Evolutionary conservation across 2,888 invertebrate genomes (phyloP).

Genomic region (Andrena dorsata): DNA sequence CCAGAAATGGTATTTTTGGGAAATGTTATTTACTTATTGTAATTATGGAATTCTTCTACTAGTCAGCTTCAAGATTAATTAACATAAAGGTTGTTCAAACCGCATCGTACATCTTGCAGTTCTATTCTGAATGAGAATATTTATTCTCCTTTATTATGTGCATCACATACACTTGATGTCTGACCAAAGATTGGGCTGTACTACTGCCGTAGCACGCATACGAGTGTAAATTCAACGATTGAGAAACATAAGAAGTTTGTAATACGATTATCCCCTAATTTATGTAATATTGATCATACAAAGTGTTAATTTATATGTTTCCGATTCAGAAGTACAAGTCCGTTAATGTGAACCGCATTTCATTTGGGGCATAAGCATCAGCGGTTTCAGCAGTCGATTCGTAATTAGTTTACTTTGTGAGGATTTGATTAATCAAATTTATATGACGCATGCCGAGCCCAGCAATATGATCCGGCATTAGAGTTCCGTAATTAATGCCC

Average conservation of each 20-base stretch:
- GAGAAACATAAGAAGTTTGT: too few relatives aligned
- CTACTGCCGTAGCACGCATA: background rate
- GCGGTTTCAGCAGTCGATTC: background rate
- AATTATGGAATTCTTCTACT: background rate
- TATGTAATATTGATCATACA: background rate
- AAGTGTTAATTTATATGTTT: background rate
- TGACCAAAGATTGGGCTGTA: constrained; percentile 7
- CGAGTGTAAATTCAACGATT: background rate
- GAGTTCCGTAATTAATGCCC: constrained; percentile 14
- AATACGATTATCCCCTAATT: too few relatives aligned
- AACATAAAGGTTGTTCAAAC: background rate
- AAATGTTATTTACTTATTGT: background rate
- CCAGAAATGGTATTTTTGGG: too few relatives aligned
- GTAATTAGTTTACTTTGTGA: constrained; percentile 2
- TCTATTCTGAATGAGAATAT: background rate
- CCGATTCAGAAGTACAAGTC: background rate
- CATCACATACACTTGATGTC: background rate
- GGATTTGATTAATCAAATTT: constrained; percentile 14
- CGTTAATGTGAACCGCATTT: background rate
- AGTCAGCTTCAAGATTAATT: background rate
- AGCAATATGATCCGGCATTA: background rate
- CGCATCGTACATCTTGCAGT: background rate
- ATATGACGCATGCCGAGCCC: background rate
- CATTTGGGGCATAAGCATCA: background rate
- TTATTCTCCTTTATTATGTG: too few relatives aligned